Evolutionary conservation across 2,797 vertebrate genomes (phyloP).

Genomic region (Sebastes wilsoni): DNA sequence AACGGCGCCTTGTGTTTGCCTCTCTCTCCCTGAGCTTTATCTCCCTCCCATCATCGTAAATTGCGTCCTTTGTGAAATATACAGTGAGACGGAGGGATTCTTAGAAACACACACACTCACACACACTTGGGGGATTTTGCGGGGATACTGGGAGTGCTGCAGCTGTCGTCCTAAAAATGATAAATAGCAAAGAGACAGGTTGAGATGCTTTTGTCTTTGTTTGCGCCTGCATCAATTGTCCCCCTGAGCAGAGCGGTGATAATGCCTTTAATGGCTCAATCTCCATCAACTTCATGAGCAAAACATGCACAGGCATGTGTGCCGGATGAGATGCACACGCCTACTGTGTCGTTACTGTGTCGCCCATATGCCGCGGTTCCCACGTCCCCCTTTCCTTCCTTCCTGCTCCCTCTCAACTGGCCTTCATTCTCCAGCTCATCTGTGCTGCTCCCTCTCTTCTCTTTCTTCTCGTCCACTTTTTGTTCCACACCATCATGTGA

Average conservation of each 20-base stretch:
- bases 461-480: slow-evolving; percentile 9
- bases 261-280: slow-evolving; percentile 78
- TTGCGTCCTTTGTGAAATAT: slow-evolving; percentile 49
- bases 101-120: slow-evolving; percentile 21
- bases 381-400: neutral
- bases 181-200: slow-evolving; percentile 60
- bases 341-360: neutral
- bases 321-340: neutral
- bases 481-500: slow-evolving; percentile 25
- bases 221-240: slow-evolving; percentile 56
- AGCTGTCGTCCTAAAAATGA: slow-evolving; percentile 71
- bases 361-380: slow-evolving; percentile 12
- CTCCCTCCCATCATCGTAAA: slow-evolving; percentile 47
- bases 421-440: neutral
- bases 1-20: slow-evolving; percentile 27
- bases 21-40: slow-evolving; percentile 34
- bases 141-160: slow-evolving; percentile 51
- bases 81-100: slow-evolving; percentile 31
- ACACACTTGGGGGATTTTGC: slow-evolving; percentile 47
- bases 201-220: slow-evolving; percentile 62
- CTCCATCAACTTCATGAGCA: slow-evolving; percentile 68
- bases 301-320: slow-evolving; percentile 19
- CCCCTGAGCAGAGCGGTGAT: slow-evolving; percentile 70
- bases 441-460: neutral
- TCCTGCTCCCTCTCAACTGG: slow-evolving; percentile 4